Evolutionary conservation across 2,113 vertebrate genomes (phyloP), one percentile per base, ranked within the genome.

Genomic region (Amblyopsis rosae): DNA sequence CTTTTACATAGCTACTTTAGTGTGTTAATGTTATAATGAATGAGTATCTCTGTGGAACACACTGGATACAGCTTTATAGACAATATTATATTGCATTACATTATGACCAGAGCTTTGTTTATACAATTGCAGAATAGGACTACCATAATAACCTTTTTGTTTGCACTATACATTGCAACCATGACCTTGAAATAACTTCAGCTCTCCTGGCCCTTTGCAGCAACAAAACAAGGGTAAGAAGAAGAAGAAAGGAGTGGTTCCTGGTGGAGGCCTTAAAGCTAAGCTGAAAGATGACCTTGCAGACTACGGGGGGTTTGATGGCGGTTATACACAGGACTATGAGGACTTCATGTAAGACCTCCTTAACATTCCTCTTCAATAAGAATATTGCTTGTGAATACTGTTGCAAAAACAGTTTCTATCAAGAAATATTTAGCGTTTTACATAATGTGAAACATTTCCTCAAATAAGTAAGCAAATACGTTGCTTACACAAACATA

Each of bases 291-390:
- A 96, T 0, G 95, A 96, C 81, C 89, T 96, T 67, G 94, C 89
- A 4, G 95, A 95, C 68, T 96, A 96, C 0, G 94, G 93, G 0
- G 93, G 92, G 45, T 94, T 94, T 0, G 93, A 94, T 0, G 94
- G 94, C 1, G 95, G 94, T 59, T 96, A 95, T 17, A 91, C 91
- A 73, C 94, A 95, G 79, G 95, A 96, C 82, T 96, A 91, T 10
- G 95, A 96, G 89, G 95, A 96, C 90, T 96, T 96, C 87, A 96
- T 96, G 95, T 96, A 94, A 96, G 91, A 72, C 32, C 73, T 79
- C 12, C 56, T 32, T 41, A 46, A 57, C 12, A 51, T 33, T 32
- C 55, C 56, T 69, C 49, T 16, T 64, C 50, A 61, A 41, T 41
- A 3, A 41, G 35, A 41, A 41, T 3, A 41, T 2, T 41, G 35